These are phyloP conservation scores for Hippocampus guttulatus DNA, from an alignment of 2,113 vertebrate genomes.

Conservation along the genomic window DNA sequence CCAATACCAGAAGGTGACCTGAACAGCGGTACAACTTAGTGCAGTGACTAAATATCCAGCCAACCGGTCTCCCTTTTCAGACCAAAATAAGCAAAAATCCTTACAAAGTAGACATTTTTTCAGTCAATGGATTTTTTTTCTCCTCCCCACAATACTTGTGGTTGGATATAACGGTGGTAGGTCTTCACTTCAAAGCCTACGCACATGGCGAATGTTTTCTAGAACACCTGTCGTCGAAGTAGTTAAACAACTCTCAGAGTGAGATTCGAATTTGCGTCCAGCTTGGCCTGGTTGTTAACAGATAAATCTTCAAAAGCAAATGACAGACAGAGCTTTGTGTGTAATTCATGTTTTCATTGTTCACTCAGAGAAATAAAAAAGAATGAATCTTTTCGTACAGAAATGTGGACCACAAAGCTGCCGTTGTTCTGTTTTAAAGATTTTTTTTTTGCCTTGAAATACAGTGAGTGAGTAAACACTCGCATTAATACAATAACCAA, in stretches of 20 bases:
- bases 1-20: conserved; percentile 23
- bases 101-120: conserved; percentile 51
- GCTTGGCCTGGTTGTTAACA: conserved; percentile 20
- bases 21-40: conserved; percentile 32
- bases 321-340: conserved; percentile 42
- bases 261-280: conserved; percentile 4
- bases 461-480: conserved; percentile 47
- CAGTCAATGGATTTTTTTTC: conserved; percentile 42
- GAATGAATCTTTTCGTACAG: conserved; percentile 34
- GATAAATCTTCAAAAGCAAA: conserved; percentile 40
- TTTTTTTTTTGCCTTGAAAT: conserved; percentile 45
- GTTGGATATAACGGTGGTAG: conserved; percentile 33
- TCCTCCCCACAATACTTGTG: conserved; percentile 35
- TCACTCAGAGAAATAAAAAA: conserved; percentile 43
- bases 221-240: background rate
- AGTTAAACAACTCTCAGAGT: background rate
- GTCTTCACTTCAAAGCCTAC: conserved; percentile 22
- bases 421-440: conserved; percentile 40
- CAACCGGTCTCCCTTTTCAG: conserved; percentile 10
- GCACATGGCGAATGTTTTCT: background rate
- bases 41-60: conserved; percentile 17
- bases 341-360: conserved; percentile 29
- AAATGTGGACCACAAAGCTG: conserved; percentile 57
- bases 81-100: conserved; percentile 27
- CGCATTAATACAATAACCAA: conserved; percentile 56